Base-by-base conservation (phyloP, 1,140 invertebrate genomes). In the Helicorthomorpha holstii region DNA sequence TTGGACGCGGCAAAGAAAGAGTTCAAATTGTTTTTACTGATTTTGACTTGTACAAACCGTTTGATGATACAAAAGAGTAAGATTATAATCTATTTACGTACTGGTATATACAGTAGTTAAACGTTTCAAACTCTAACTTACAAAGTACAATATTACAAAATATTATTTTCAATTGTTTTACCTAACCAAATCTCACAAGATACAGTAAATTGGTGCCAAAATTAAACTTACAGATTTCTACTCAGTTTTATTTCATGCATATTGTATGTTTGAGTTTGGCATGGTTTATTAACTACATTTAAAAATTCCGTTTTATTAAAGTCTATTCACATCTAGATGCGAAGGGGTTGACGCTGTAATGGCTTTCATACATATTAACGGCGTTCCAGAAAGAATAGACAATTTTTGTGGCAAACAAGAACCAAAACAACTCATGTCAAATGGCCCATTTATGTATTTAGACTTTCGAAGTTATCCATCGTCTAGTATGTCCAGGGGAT, bases 391-490 rank as follows among this genome's bases (percentile, higher is more conserved):
- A 61, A 80, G 82, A 65, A 79, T 90, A 52, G 83, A 86, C 58
- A 78, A 79, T 3, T 83, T 87, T 58, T 94, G 89, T 63, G 87
- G 85, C 0, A 75, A 73, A 3, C 77, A 76, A 56, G 64, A 81
- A 25, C 85, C 86, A 0, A 79, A 79, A 55, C 83, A 85, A 38
- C 70, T 93, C 44, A 93, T 94, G 89, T 92, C 87, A 25, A 89
- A 82, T 63, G 85, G 86, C 26, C 80, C 82, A 26, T 73, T 79
- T 56, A 70, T 94, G 57, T 79, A 81, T 57, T 67, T 93, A 14
- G 83, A 89, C 68, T 90, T 92, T 64, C 70, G 78, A 23, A 85
- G 83, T 26, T 68, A 78, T 23, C 52, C n/a, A n/a, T n/a, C n/a
- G n/a, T n/a, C n/a, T n/a, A n/a, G n/a, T n/a, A n/a, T n/a, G n/a